Conservation (phyloP, 2,797 vertebrate genomes). For the Pangasius krempfi region DNA sequence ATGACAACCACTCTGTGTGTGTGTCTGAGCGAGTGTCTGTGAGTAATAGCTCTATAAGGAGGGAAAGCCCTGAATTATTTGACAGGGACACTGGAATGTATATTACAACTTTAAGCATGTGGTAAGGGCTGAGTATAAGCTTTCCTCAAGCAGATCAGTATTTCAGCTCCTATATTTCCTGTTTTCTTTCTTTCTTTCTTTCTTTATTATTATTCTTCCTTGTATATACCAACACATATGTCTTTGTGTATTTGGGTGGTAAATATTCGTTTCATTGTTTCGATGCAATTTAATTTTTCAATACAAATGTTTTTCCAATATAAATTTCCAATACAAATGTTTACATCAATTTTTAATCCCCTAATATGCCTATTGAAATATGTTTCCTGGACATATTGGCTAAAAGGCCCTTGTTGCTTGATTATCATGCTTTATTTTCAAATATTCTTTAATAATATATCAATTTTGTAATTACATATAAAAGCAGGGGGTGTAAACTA, state of each 20-base stretch:
- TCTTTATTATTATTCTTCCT: background rate
- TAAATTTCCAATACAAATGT: background rate
- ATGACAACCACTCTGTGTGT: constrained; percentile 11
- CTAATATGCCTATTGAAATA: background rate
- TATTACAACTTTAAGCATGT: background rate
- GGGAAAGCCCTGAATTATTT: background rate
- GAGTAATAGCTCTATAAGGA: too few relatives aligned
- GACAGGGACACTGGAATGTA: background rate
- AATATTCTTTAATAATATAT: background rate
- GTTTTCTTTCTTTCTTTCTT: background rate
- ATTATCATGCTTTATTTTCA: background rate
- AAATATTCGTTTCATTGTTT: background rate
- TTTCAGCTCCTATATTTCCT: background rate
- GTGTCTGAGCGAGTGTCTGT: background rate
- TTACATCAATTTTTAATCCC: background rate
- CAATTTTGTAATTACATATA: background rate
- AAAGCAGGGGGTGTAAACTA: background rate
- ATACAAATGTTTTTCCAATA: background rate
- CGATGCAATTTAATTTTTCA: background rate
- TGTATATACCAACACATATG: background rate
- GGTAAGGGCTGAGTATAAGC: background rate
- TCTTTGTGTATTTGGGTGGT: background rate
- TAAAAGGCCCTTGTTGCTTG: background rate
- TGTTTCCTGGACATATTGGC: background rate
- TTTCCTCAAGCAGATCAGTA: background rate